A percentile compares a stretch with the other conserved stretches of the same genome.
These are phyloP conservation scores for Anastatus disparis DNA, from an alignment of 1,140 invertebrate genomes.

Conservation along the genomic window DNA sequence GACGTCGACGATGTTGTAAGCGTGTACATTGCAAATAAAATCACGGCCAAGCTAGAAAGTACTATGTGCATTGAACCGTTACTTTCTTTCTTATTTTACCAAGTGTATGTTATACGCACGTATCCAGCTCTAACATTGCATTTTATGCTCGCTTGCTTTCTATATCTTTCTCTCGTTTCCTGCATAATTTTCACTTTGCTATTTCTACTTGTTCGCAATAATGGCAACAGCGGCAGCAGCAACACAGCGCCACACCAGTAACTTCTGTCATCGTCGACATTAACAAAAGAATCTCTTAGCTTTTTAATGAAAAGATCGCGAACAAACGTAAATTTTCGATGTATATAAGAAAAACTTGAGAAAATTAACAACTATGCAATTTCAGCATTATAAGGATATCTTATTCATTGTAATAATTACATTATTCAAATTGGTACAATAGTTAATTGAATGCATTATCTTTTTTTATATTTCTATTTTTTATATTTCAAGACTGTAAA, in stretches of 20 bases:
- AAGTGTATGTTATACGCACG: too few species aligned
- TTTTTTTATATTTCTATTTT: too few species aligned
- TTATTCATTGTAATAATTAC: neutral
- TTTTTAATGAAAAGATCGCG: neutral
- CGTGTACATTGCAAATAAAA: slow-evolving; percentile 34
- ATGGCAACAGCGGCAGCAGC: too few species aligned
- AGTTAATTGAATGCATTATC: too few species aligned
- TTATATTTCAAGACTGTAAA: too few species aligned
- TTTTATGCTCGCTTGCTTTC: neutral
- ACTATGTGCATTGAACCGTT: slow-evolving; percentile 3
- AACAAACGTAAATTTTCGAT: too few species aligned
- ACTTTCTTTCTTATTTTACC: slow-evolving; percentile 1
- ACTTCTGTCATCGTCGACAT: too few species aligned
- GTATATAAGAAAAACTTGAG: neutral
- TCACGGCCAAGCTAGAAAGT: slow-evolving; percentile 29
- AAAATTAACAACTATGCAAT: neutral
- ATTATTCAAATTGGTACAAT: too few species aligned
- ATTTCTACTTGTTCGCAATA: neutral
- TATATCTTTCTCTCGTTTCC: neutral
- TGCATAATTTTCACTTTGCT: neutral
- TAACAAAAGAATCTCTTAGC: neutral
- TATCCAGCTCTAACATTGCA: neutral
- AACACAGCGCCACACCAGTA: too few species aligned
- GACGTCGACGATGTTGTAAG: neutral
- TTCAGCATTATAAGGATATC: neutral